Evolutionary conservation across 2,888 invertebrate species (phyloP).

Genomic region (Limnephilus auricula): DNA sequence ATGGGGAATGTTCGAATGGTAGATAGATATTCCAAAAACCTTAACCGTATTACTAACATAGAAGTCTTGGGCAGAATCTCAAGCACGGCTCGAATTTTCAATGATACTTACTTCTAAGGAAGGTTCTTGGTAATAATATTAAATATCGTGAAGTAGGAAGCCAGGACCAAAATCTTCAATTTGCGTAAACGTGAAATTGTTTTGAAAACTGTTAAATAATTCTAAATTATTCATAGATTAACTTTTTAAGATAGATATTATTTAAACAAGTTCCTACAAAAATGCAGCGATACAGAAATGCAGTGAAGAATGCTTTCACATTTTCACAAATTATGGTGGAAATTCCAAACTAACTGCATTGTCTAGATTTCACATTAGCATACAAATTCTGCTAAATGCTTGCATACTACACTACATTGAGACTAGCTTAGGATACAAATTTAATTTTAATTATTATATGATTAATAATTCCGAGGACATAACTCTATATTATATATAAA

Average conservation of each 20-base stretch:
- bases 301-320: not conserved
- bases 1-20: not conserved
- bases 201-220: not conserved
- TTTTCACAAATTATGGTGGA: no score
- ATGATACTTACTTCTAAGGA: constrained; percentile 12
- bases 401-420: not conserved
- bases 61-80: not conserved
- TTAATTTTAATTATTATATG: no score
- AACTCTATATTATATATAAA: no score
- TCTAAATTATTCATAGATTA: not conserved
- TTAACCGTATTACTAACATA: not conserved
- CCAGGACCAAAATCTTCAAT: not conserved
- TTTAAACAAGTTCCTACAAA: not conserved
- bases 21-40: constrained; percentile 2
- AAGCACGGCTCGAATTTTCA: not conserved
- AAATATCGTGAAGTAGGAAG: not conserved
- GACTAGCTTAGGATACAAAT: not conserved
- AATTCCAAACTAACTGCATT: no score
- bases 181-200: not conserved
- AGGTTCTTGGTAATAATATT: not conserved
- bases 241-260: not conserved
- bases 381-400: no score
- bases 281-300: not conserved
- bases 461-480: no score
- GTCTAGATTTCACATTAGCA: no score